phyloP scores from a whole-genome alignment of 2,888 invertebrate genomes.

The Cosmorhoe ocellata region DNA sequence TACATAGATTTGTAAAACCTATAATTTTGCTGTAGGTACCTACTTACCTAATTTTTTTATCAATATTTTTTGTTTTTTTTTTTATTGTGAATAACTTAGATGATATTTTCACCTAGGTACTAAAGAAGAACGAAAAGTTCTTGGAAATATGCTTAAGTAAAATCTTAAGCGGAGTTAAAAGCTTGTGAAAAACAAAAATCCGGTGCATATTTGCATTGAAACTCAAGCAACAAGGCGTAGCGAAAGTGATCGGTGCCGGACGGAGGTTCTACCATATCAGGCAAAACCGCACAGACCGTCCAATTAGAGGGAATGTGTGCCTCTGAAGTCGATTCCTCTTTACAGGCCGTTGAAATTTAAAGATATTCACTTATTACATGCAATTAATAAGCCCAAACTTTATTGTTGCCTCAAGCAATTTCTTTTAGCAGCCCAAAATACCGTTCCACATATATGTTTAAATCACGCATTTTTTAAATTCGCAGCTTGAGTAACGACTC shows the following conservation, averaged over 20 bases:
- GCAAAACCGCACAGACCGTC: slow-evolving; percentile 60
- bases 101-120: too few relatives aligned
- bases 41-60: too few relatives aligned
- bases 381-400: slow-evolving; percentile 21
- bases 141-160: too few relatives aligned
- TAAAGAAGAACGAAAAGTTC: too few relatives aligned
- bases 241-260: slow-evolving; percentile 67
- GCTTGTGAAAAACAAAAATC: slow-evolving; percentile 16
- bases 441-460: slow-evolving; percentile 17
- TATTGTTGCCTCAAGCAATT: slow-evolving; percentile 19
- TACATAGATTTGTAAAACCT: too few relatives aligned
- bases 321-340: slow-evolving; percentile 43
- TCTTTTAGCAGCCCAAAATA: slow-evolving; percentile 15
- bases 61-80: too few relatives aligned
- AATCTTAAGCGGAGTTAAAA: too few relatives aligned
- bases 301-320: slow-evolving; percentile 78
- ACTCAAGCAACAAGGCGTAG: slow-evolving; percentile 44
- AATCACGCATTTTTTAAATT: slow-evolving; percentile 24
- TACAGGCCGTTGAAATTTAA: slow-evolving; percentile 60
- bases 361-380: background rate
- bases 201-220: slow-evolving; percentile 38
- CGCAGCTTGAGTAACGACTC: slow-evolving; percentile 26
- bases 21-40: too few relatives aligned
- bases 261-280: slow-evolving; percentile 63
- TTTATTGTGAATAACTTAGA: too few relatives aligned